These are phyloP conservation scores for Progne subis DNA, from an alignment of 2,113 vertebrate genomes.

Conservation along the genomic window DNA sequence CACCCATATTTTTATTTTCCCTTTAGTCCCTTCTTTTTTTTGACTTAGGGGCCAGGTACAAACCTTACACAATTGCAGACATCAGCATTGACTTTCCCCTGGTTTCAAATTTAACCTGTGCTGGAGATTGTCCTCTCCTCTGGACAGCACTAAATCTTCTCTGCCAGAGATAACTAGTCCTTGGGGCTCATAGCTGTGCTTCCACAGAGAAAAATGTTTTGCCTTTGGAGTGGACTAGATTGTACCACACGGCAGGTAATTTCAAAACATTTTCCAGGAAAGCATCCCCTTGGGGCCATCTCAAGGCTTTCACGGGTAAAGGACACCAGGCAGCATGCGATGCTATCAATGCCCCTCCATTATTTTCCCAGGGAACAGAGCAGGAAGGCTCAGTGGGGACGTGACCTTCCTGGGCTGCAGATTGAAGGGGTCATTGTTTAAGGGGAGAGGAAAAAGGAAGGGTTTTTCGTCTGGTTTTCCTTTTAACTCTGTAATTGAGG, in stretches of 20 bases:
- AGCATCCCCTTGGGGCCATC: neutral
- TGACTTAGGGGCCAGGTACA: neutral
- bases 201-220: slow-evolving; percentile 24
- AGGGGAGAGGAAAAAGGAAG: neutral
- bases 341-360: neutral
- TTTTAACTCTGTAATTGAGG: neutral
- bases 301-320: neutral
- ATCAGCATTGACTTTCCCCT: neutral
- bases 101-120: neutral
- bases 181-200: neutral
- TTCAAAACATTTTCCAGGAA: neutral
- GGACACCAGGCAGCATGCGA: neutral
- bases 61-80: neutral
- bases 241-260: neutral
- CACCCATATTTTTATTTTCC: neutral
- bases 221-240: neutral
- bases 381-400: neutral
- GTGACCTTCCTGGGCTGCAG: neutral
- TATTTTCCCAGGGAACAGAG: neutral
- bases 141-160: slow-evolving; percentile 11
- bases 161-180: slow-evolving; percentile 18
- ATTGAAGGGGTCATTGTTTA: neutral
- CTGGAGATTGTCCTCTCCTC: neutral
- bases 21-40: neutral
- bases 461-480: neutral